phyloP scores from a whole-genome alignment of 2,888 invertebrate species.

The Acleris holmiana region DNA sequence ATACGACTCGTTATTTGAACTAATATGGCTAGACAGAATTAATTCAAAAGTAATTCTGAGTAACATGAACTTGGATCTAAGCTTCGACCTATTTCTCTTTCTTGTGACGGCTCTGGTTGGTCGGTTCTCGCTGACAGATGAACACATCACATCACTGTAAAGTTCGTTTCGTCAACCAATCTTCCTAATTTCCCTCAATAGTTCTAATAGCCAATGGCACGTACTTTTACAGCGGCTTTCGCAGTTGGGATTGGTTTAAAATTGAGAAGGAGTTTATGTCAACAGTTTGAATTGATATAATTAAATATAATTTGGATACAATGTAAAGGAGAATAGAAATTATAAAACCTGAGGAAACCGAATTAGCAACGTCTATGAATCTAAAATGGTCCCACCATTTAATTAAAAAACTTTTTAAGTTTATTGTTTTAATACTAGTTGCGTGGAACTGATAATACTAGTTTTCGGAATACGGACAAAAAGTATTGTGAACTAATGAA shows the following conservation, averaged over 20 bases:
- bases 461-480: too few relatives aligned
- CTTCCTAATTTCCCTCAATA: conserved; percentile 13
- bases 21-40: conserved; percentile 46
- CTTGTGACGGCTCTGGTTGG: conserved; percentile 59
- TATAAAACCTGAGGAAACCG: too few relatives aligned
- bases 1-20: conserved; percentile 46
- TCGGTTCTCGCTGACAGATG: conserved; percentile 43
- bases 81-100: conserved; percentile 78
- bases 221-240: conserved; percentile 23
- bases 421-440: too few relatives aligned
- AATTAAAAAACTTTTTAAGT: too few relatives aligned
- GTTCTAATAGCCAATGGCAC: conserved; percentile 22
- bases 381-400: too few relatives aligned
- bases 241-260: conserved; percentile 24
- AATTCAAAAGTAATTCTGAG: conserved; percentile 31
- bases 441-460: too few relatives aligned
- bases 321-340: neutral
- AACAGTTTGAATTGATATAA: neutral
- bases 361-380: too few relatives aligned
- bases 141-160: conserved; percentile 40
- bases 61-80: conserved; percentile 49
- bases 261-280: conserved; percentile 8
- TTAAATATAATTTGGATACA: neutral
- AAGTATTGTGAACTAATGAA: too few relatives aligned
- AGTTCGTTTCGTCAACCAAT: conserved; percentile 10